Evolutionary conservation across 2,113 vertebrate species (phyloP).

Genomic region (Prionailurus viverrinus): DNA sequence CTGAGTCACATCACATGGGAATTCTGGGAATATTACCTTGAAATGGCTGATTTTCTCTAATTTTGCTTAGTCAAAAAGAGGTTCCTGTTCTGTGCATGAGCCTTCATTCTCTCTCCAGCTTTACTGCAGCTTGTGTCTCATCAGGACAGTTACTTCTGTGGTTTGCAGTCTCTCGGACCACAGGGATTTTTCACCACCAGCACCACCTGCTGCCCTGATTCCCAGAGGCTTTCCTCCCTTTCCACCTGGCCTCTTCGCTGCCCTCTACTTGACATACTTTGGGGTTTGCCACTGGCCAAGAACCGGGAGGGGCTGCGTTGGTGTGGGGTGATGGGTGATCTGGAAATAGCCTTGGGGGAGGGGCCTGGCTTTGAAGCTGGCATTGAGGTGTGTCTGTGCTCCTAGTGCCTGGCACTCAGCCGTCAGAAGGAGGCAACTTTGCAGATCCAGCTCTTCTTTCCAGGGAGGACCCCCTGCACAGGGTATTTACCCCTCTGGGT

Average conservation of each 20-base stretch:
- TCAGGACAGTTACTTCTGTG: background rate
- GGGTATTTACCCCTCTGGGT: background rate
- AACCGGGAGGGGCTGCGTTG: constrained; percentile 53
- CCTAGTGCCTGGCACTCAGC: background rate
- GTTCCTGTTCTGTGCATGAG: background rate
- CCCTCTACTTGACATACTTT: constrained; percentile 73
- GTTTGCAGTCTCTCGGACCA: background rate
- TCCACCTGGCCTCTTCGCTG: constrained; percentile 67
- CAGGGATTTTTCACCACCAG: constrained; percentile 43
- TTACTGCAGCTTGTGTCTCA: background rate
- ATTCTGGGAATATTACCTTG: background rate
- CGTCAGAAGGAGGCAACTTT: background rate
- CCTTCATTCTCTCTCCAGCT: background rate
- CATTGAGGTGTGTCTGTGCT: background rate
- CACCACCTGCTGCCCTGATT: constrained; percentile 65
- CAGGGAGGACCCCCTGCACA: background rate
- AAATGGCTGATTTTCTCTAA: constrained; percentile 5
- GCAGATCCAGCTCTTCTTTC: background rate
- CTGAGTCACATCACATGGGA: background rate
- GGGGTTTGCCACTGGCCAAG: constrained; percentile 56
- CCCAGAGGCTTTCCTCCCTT: constrained; percentile 58
- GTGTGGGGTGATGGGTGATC: constrained; percentile 58
- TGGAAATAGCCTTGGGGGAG: constrained; percentile 78
- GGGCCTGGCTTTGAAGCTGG: constrained; percentile 54
- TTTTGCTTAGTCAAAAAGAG: background rate